Evolutionary conservation across 2,113 vertebrate species (phyloP), one percentile per base, ranked within the genome.

Genomic region (Chelonoidis abingdonii): DNA sequence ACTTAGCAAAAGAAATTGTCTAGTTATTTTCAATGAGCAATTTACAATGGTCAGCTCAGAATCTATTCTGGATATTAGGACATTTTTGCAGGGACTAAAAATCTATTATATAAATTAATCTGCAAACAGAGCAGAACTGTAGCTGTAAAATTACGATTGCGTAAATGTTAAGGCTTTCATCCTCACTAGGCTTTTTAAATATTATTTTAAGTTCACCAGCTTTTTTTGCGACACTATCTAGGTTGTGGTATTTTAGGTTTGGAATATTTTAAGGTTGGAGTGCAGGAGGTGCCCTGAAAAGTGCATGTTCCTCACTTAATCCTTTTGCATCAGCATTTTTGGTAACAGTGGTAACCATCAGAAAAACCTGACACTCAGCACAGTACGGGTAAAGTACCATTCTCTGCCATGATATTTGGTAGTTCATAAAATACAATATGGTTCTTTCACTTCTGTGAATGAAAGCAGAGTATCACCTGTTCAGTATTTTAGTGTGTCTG

Each of bases 1-100:
- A 84, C 94, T 95, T 78, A 87, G 96, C 82, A 82, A 91, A 94
- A 94, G 8, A 6, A 91, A 94, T 92, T 83, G 29, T 75, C 94
- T 92, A n/a, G 13, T 49, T 92, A 86, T 80, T 75, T 89, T 86
- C 57, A 83, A 84, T 9, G 85, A 94, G 24, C 3, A 7, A 69
- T 87, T 96, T 81, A 89, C 86, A 92, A 79, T 59, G 80, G 56
- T 87, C n/a, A 89, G 94, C 87, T 76, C 82, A 8, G 57, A 83
- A 93, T 93, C 86, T 95, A 56, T 35, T 83, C 5, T 27, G 90
- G 82, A 14, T 56, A 17, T 80, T 80, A 38, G 50, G 56, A 56
- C 5, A 1, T 72, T 83, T 95, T 94, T 82, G 12, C 27, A 21
- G 24, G 8, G 53, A 75, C 1, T 54, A 89, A 57, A 10, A 29